Evolutionary conservation across 1,140 invertebrate genomes (phyloP).

Genomic region (Cyclargus thomasi): DNA sequence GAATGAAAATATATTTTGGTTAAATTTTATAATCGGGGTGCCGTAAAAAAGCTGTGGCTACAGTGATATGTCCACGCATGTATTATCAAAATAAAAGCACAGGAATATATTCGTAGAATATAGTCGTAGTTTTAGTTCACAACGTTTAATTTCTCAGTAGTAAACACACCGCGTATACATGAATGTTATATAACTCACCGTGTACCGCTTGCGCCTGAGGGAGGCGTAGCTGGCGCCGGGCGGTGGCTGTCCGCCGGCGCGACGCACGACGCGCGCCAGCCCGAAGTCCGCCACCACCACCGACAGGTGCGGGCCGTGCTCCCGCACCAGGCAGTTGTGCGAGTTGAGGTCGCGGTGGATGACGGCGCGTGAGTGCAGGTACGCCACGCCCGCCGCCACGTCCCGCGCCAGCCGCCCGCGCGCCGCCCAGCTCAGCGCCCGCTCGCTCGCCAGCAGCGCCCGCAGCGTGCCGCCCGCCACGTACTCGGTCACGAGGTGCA

Average conservation of each 20-base stretch:
- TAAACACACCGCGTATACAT: too few species aligned
- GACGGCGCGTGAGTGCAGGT: slow-evolving; percentile 94
- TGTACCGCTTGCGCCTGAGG: slow-evolving; percentile 74
- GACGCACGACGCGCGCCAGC: slow-evolving; percentile 88
- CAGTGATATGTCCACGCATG: too few species aligned
- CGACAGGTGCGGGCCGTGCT: slow-evolving; percentile 76
- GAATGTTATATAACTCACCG: slow-evolving; percentile 44
- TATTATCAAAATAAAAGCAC: too few species aligned
- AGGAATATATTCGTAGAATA: too few species aligned
- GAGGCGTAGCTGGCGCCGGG: slow-evolving; percentile 55
- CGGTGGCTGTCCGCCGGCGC: slow-evolving; percentile 62
- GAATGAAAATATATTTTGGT: too few species aligned
- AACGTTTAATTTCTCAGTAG: too few species aligned
- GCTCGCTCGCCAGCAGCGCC: slow-evolving; percentile 57
- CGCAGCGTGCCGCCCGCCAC: slow-evolving; percentile 93
- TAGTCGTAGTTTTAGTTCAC: too few species aligned
- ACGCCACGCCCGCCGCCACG: slow-evolving; percentile 94
- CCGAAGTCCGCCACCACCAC: slow-evolving; percentile 97
- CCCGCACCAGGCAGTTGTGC: slow-evolving; percentile 90
- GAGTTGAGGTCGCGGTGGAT: slow-evolving; percentile 98
- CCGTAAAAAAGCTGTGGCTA: too few species aligned
- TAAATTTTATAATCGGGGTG: too few species aligned
- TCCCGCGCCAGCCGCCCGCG: slow-evolving; percentile 91
- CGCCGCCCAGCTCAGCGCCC: slow-evolving; percentile 87
- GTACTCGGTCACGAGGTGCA: slow-evolving; percentile 94